Conservation (phyloP, 2,113 vertebrate species). For the Dendropsophus ebraccatus region DNA sequence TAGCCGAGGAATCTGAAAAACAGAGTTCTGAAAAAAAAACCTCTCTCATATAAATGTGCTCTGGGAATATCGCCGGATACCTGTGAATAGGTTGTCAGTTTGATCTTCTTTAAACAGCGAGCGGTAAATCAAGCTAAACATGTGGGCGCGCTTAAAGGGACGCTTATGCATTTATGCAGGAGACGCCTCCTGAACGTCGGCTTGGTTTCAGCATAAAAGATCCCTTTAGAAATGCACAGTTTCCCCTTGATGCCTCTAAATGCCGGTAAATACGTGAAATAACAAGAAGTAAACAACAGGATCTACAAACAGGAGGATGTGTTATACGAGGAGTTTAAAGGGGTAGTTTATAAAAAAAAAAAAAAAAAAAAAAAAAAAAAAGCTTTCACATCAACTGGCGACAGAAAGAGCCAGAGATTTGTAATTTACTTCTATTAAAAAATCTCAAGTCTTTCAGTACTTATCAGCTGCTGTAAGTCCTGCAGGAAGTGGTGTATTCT, state of each 20-base stretch:
- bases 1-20: constrained; percentile 29
- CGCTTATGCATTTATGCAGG: constrained; percentile 25
- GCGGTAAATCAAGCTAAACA: constrained; percentile 18
- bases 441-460: no score
- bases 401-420: no score
- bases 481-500: no score
- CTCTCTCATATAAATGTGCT: not conserved
- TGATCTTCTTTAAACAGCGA: constrained; percentile 6
- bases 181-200: not conserved
- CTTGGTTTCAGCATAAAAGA: constrained; percentile 21
- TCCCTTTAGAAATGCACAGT: constrained; percentile 22
- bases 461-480: no score
- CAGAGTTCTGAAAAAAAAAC: not conserved
- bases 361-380: no score
- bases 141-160: constrained; percentile 26
- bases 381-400: no score
- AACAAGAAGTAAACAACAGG: constrained; percentile 19
- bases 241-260: constrained; percentile 4
- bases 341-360: no score
- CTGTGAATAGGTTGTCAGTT: constrained; percentile 36
- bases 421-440: no score
- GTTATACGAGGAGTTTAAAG: no score
- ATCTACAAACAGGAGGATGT: not conserved
- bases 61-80: not conserved
- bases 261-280: constrained; percentile 5